These are phyloP conservation scores for Zaprionus tsacasi DNA, from an alignment of 1,140 invertebrate species.

Conservation along the genomic window DNA sequence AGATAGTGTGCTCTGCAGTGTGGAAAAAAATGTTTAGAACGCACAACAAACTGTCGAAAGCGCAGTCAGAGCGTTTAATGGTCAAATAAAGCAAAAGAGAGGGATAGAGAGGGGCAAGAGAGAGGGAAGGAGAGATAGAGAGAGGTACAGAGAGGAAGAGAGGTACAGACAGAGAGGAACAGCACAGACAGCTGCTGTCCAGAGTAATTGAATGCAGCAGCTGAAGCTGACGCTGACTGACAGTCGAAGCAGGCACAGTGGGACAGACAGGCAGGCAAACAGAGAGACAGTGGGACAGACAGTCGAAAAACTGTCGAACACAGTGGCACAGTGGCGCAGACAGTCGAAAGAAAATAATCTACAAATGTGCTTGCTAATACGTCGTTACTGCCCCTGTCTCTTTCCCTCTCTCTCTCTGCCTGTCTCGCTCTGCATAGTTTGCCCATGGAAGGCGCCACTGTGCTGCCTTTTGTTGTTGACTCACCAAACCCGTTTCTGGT, in stretches of 20 bases:
- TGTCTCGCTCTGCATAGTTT: constrained; percentile 14
- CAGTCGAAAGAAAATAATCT: constrained; percentile 18
- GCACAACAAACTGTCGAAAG: constrained; percentile 59
- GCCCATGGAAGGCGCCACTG: constrained; percentile 41
- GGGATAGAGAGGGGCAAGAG: not conserved
- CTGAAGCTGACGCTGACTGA: constrained; percentile 47
- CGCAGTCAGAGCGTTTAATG: constrained; percentile 67
- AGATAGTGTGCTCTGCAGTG: constrained; percentile 18
- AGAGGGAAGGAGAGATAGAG: not conserved
- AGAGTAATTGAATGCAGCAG: constrained; percentile 72
- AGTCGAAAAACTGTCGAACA: constrained; percentile 12
- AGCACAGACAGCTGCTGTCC: constrained; percentile 12
- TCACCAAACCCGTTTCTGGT: constrained; percentile 69
- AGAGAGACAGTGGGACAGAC: constrained; percentile 4
- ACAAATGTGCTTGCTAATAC: constrained; percentile 35
- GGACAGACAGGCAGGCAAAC: no score
- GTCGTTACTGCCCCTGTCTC: not conserved
- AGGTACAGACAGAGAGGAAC: not conserved
- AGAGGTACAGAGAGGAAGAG: no score
- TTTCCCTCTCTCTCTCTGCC: not conserved
- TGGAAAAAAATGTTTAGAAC: constrained; percentile 41
- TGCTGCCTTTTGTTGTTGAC: constrained; percentile 61
- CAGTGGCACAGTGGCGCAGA: constrained; percentile 11
- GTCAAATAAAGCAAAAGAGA: constrained; percentile 47
- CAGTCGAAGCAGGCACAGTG: not conserved